Evolutionary conservation across 2,113 vertebrate genomes (phyloP), one percentile per base, ranked within the genome.

Genomic region (Elanoides forficatus): DNA sequence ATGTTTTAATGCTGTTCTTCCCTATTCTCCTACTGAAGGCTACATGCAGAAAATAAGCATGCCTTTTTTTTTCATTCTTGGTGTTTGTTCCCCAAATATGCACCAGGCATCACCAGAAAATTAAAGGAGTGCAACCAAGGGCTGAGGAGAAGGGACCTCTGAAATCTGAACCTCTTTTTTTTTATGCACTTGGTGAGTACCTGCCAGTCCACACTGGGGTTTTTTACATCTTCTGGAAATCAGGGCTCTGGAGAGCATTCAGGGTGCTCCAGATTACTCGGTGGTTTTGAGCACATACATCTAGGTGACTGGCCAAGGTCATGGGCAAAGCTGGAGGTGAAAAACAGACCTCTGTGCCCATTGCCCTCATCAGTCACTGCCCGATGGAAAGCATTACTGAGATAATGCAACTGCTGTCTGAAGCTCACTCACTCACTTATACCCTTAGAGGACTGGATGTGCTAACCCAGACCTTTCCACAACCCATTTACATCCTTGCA

Each of bases 241-340:
- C 45, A 14, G 48, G 22, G 14, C 36, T 75, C 56, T 32, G 45
- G 26, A 76, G 16, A 81, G 9, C 26, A 3, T 32, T 13, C 2
- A 6, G 15, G 10, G 15, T 15, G 26, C n/a, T 93, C 15, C 0
- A 2, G 11, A 20, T 45, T 15, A 2, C 47, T 34, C 5, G 0
- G 0, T 3, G 26, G 0, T 60, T 53, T 34, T 36, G 58, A 42
- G 23, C 11, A 3, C 25, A 6, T 9, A 58, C 36, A 4, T 48
- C 62, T 16, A 65, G 29, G 38, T 25, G 88, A 38, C 18, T 5
- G 36, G 34, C n/a, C 72, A 74, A 9, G 10, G 55, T 29, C 62
- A 60, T 1, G 34, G 87, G 38, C 42, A 83, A 66, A 83, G 34
- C 2, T 26, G 25, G 43, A 72, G n/a, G 18, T 23, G 10, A 45